Conservation (phyloP, 2,113 vertebrate species). For the Pseudolaguvia tuberculata region DNA sequence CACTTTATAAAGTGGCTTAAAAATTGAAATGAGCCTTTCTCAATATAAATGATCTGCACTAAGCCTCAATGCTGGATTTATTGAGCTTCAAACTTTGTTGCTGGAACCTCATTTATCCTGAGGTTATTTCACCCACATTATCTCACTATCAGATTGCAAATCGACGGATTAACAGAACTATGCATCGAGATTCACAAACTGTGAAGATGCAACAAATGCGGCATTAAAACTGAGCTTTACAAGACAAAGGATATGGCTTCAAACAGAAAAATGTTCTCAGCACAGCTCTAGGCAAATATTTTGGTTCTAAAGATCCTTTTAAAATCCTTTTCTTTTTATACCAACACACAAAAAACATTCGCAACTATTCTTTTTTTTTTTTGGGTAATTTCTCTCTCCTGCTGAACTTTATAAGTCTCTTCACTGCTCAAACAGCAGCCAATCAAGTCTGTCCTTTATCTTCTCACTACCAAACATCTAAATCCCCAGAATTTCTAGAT, state of each 20-base stretch:
- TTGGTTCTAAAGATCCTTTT: too few species aligned
- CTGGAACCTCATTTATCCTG: background rate
- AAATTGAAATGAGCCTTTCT: too few species aligned
- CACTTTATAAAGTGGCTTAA: too few species aligned
- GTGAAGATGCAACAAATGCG: background rate
- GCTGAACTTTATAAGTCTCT: constrained; percentile 3
- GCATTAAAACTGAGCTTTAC: background rate
- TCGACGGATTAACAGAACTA: background rate
- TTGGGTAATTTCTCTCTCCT: background rate
- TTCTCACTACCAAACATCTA: too few species aligned
- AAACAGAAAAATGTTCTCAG: background rate
- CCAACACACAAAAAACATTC: background rate
- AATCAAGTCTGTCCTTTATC: background rate
- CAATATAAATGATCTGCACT: background rate
- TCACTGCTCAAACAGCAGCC: constrained; percentile 1
- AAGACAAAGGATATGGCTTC: background rate
- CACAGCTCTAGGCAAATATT: background rate
- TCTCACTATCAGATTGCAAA: background rate
- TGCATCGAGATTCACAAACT: too few species aligned
- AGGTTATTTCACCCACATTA: background rate
- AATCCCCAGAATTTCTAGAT: too few species aligned
- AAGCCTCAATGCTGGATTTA: background rate
- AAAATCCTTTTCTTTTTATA: background rate
- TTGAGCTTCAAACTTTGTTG: background rate
- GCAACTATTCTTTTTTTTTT: background rate